Evolutionary conservation across 35 echinoderm and acorn worm species (phyloP).

Genomic region (Ophioderma brevispina): DNA sequence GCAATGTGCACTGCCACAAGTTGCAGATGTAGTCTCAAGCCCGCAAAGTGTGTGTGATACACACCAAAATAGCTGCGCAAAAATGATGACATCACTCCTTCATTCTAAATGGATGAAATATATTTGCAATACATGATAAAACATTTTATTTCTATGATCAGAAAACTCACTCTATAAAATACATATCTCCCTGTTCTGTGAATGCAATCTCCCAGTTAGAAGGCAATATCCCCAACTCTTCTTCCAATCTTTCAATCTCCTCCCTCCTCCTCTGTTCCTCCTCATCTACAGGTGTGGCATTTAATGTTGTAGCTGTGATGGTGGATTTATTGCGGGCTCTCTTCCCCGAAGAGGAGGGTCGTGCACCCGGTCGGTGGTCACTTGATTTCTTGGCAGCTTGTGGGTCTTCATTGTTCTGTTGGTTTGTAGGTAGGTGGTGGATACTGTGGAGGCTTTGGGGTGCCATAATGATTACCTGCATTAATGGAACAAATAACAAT

Average conservation of each 20-base stretch:
- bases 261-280: slow-evolving; percentile 59
- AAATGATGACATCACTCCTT: too few relatives aligned
- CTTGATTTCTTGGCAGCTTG: slow-evolving; percentile 4
- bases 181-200: slow-evolving; percentile 97
- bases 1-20: too few relatives aligned
- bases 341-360: slow-evolving; percentile 88
- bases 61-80: too few relatives aligned
- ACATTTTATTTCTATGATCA: too few relatives aligned
- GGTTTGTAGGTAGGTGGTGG: slow-evolving; percentile 53
- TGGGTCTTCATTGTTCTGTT: slow-evolving; percentile 54
- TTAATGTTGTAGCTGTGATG: slow-evolving; percentile 90
- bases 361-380: slow-evolving; percentile 76
- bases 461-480: slow-evolving; percentile 99
- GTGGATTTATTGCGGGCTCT: slow-evolving; percentile 93
- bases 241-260: slow-evolving; percentile 62
- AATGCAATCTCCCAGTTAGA: slow-evolving; percentile 91
- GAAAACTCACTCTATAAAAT: slow-evolving; percentile 98
- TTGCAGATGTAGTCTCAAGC: too few relatives aligned
- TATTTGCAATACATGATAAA: too few relatives aligned
- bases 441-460: slow-evolving; percentile 88
- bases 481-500: slow-evolving; percentile 24
- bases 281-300: slow-evolving; percentile 57
- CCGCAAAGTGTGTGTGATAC: too few relatives aligned
- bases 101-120: too few relatives aligned
- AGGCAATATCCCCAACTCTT: slow-evolving; percentile 66